Base-by-base conservation (phyloP, 1,140 invertebrate genomes). In the Tetramorium simillimum region DNA sequence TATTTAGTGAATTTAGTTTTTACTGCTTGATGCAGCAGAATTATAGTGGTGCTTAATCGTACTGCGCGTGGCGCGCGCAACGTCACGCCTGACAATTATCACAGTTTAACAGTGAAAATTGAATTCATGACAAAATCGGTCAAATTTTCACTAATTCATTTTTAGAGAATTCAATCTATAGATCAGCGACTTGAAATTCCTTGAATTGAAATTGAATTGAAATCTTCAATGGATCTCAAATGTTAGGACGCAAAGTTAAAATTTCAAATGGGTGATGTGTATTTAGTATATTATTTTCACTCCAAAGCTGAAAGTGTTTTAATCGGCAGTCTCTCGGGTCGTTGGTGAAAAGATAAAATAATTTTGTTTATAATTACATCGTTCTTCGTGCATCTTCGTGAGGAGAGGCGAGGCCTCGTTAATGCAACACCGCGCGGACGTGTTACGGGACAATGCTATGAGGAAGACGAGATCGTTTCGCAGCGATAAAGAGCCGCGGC, bases 401-500 rank as follows among this genome's bases (percentile, higher is more conserved):
- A 56, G 21, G 43, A 9, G 72, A 72, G 21, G 65, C 56, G n/a
- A 51, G 37, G 43, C 53, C 72, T 90, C 76, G 89, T 85, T 88
- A 88, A 88, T 88, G 81, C 86, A 75, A 80, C 73, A 75, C 65
- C 12, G 46, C 24, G 28, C 49, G 80, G 82, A 90, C 86, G 89
- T 87, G 86, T 90, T 90, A 90, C 80, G 86, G 86, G 88, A 85
- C 88, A 90, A 90, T 88, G 86, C 88, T 85, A 88, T 73, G 86
- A 90, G 89, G 89, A 90, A 90, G 89, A 90, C 76, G 86, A 90
- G 89, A 90, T 90, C 70, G 89, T 90, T 86, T 82, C 86, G 65
- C 56, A 62, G 46, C 77, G 89, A 90, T 90, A 90, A 90, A 65
- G 80, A 69, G 49, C 69, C 69, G 58, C 58, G 46, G 77, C 63